Base-by-base conservation (phyloP, 2,797 vertebrate species). In the Megaceryle alcyon region DNA sequence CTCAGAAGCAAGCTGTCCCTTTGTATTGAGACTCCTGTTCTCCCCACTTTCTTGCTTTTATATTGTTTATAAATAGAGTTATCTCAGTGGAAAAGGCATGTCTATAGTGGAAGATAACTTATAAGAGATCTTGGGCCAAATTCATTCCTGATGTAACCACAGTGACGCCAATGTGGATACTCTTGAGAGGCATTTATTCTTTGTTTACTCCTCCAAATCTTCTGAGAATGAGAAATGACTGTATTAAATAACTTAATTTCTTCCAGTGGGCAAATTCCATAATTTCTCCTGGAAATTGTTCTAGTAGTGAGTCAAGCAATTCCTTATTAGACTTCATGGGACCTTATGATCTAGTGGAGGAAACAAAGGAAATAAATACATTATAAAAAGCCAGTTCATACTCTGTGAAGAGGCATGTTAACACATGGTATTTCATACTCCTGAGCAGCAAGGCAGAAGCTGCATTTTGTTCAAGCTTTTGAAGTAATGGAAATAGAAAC, bases 231-330 rank as follows among this genome's bases (percentile, higher is more conserved):
- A 93, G 88, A 65, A 90, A 94, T 23, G 60, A 88, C 65, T 70
- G 85, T 92, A 96, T 94, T 94, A 96, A 96, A 90, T 85, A 96
- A 92, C 73, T 77, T 92, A 63, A 92, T 94, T 96, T 84, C 68
- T 94, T 95, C 61, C 94, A 86, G 48, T 4, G 64, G 91, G 86
- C 77, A 82, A 94, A 94, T 88, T 97, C 88, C 64, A 59, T 84
- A 90, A 90, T 92, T 78, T 60, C 75, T 73, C 68, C 90, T 96
- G 88, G 78, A 96, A 92, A 92, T 51, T 90, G 88, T 63, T 84
- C 88, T 43, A 35, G 68, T 68, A 48, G 75, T 96, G 94, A 96
- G 56, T 94, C 96, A 97, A 96, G 49, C 59, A 77, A 65, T 68
- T 77, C 70, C 71, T 93, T 68, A 71, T 86, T 54, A 63, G 59